Evolutionary conservation across 2,888 invertebrate genomes (phyloP), one percentile per base, ranked within the genome.

Genomic region (Harpagoxenus sublaevis): DNA sequence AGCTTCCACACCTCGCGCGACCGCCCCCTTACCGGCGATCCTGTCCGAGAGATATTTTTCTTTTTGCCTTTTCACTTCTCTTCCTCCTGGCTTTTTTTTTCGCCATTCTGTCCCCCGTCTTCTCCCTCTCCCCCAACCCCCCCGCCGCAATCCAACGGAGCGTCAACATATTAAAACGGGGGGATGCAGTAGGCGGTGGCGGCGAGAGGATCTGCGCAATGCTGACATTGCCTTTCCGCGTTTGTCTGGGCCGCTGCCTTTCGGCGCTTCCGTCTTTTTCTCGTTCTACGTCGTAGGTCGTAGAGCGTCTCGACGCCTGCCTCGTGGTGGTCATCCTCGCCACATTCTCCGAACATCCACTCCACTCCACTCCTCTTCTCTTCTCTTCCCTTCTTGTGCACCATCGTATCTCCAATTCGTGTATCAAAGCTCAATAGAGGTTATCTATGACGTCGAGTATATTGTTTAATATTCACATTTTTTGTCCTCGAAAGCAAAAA

Each of bases 101-200:
- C 65, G 75, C 63, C 39, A 62, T 57, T 77, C 77, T 74, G 53
- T 74, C 45, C 83, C 77, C 71, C 57, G 57, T 68, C 74, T 48
- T 68, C 39, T 83, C 57, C 60, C 62, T 60, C 68, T 57, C 35
- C 73, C 8, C 10, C 45, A 3, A 23, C 45, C 45, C 45, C 10
- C 0, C 45, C 45, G 3, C 78, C 84, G 85, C 88, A 85, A 90
- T 86, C 86, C 89, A 89, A 87, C 83, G 90, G 88, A 93, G 91
- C 93, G 94, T 94, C 94, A 94, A 94, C 94, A 93, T 94, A 94
- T 93, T 94, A 93, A 94, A 94, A 92, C 90, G 86, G 86, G 87
- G 85, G 86, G 89, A 89, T 91, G 87, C 84, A 86, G 87, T 88
- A 89, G 88, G 90, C 89, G 89, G 88, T 51, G 51, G 75, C 51